Conservation (phyloP, 2,113 vertebrate species). For the Parotia lawesii region DNA sequence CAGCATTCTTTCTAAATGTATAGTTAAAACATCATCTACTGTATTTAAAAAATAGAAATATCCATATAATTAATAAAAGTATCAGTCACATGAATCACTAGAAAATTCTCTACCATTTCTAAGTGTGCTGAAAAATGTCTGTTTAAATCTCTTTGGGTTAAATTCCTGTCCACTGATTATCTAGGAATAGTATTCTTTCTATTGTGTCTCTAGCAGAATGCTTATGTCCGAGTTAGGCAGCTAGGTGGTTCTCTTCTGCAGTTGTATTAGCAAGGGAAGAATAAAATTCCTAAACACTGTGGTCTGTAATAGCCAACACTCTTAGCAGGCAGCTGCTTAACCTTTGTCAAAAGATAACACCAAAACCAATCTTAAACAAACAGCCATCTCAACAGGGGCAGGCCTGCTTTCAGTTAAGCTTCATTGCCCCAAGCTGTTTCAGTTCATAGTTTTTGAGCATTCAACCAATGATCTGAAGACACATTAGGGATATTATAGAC, state of each 20-base stretch:
- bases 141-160: background rate
- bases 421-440: background rate
- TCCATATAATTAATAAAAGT: background rate
- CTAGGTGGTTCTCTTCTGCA: background rate
- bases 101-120: background rate
- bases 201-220: background rate
- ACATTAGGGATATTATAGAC: background rate
- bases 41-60: slow-evolving; percentile 11
- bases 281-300: background rate
- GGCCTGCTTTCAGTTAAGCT: background rate
- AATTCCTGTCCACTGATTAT: background rate
- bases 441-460: background rate
- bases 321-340: slow-evolving; percentile 17
- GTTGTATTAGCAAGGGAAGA: background rate
- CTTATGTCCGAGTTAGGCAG: background rate
- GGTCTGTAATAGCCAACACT: background rate
- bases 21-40: background rate
- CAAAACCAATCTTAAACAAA: background rate
- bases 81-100: background rate
- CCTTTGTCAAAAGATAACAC: slow-evolving; percentile 5
- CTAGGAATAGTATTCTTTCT: background rate
- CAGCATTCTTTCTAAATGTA: background rate
- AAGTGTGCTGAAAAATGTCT: background rate
- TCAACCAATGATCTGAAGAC: background rate
- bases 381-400: background rate